phyloP scores from a whole-genome alignment of 2,888 invertebrate species.

The Dioctria rufipes region DNA sequence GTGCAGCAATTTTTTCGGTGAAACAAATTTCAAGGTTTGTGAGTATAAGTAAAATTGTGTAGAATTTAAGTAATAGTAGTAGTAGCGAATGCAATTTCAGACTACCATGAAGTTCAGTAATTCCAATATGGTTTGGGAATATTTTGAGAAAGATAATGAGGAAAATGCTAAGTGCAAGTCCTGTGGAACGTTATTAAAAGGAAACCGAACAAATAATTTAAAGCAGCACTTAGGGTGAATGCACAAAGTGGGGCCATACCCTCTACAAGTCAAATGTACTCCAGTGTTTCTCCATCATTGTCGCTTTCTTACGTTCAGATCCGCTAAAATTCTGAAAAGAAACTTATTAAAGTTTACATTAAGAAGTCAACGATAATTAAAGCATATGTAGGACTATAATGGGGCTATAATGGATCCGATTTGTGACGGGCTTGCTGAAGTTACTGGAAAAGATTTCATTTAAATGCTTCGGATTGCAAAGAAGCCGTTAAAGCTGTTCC shows the following conservation, averaged over 20 bases:
- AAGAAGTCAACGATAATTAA: neutral
- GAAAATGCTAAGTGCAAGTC: neutral
- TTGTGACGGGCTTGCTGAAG: too few relatives aligned
- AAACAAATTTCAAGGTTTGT: too few relatives aligned
- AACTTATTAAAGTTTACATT: neutral
- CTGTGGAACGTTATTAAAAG: too few relatives aligned
- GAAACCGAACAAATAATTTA: neutral
- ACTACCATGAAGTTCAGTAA: neutral
- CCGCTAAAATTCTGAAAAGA: neutral
- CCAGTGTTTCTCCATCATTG: neutral
- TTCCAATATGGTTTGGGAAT: neutral
- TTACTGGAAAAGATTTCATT: slow-evolving; percentile 41
- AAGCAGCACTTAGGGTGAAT: neutral
- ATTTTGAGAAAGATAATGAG: neutral
- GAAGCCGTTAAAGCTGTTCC: slow-evolving; percentile 54
- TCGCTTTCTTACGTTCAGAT: neutral
- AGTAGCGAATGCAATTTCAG: neutral
- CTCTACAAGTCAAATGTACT: neutral
- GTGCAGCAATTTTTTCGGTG: too few relatives aligned
- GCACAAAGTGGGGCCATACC: neutral
- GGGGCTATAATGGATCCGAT: too few relatives aligned
- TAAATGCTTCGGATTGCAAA: slow-evolving; percentile 57
- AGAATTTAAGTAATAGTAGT: neutral
- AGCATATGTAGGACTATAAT: slow-evolving; percentile 58
- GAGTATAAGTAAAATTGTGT: neutral